These are phyloP conservation scores for Drosophila subobscura DNA, from an alignment of 1,140 invertebrate species.

Conservation along the genomic window DNA sequence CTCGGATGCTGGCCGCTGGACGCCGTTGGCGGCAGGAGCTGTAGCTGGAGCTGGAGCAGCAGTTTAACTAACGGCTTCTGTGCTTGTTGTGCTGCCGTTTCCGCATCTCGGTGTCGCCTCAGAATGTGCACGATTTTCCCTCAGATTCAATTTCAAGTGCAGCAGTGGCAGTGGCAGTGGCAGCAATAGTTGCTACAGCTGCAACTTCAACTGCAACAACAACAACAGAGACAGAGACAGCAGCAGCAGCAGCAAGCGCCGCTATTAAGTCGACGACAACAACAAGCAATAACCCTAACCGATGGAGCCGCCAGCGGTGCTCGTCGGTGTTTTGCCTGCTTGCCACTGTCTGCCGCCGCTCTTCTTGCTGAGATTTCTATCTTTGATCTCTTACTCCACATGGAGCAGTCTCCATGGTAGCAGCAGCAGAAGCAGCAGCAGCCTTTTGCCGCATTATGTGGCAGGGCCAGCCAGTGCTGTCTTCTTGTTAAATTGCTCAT, in stretches of 20 bases:
- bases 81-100: conserved; percentile 80
- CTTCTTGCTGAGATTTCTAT: conserved; percentile 80
- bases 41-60: conserved; percentile 46
- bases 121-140: conserved; percentile 80
- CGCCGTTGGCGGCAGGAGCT: conserved; percentile 33
- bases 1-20: conserved; percentile 56
- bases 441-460: conserved; percentile 48
- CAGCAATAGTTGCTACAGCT: conserved; percentile 45
- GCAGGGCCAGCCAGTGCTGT: conserved; percentile 58
- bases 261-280: conserved; percentile 80
- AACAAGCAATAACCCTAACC: conserved; percentile 79
- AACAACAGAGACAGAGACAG: conserved; percentile 31
- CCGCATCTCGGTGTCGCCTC: conserved; percentile 80
- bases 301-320: conserved; percentile 58
- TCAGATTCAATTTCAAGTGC: conserved; percentile 81
- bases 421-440: conserved; percentile 29
- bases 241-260: conserved; percentile 71
- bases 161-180: conserved; percentile 54
- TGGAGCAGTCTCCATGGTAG: conserved; percentile 26
- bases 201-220: conserved; percentile 67
- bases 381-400: conserved; percentile 81
- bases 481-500: conserved; percentile 81
- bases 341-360: conserved; percentile 80
- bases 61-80: conserved; percentile 81
- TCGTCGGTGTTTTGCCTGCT: conserved; percentile 52